Evolutionary conservation across 2,888 invertebrate species (phyloP), one percentile per base, ranked within the genome.

Genomic region (Epinotia demarniana): DNA sequence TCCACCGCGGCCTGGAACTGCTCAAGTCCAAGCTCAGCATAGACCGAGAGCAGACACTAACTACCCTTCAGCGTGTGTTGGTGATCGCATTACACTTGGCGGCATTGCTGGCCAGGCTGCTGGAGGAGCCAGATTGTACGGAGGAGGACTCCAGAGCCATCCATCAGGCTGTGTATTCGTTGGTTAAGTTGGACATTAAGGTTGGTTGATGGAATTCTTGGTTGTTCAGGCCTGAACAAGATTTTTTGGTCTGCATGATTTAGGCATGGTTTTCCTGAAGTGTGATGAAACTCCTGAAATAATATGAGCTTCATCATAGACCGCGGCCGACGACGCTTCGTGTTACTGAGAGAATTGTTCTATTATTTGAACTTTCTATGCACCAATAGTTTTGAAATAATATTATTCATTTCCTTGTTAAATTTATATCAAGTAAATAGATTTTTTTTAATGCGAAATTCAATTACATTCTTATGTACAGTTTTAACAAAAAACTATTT

Each of bases 71-170:
- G 85, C 95, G 98, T 80, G 97, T 98, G 69, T 94, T 98, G 79
- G 96, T 98, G 66, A 98, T 98, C 83, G 96, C 98, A 2, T 93
- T 99, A 81, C 98, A 98, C 87, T 93, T 98, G 77, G 97, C 97
- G 6, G 97, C 97, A 81, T 90, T 98, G 69, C 93, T 98, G 86
- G 96, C 97, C 12, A 94, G 96, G 64, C 87, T 96, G 77, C 88
- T 96, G 69, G 95, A 95, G 18, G 95, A 96, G 71, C 94, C 95
- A 0, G 94, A 90, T 2, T 91, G 91, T 71, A 90, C 92, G 3
- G 92, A 92, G 19, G 92, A 94, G 1, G 93, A 95, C 74, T 92
- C 95, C 58, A 88, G 90, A 64, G 90, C 94, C 79, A 96, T 98
- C 77, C 96, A 97, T 86, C 95, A 95, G 87, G 95, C 96, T 23